These are phyloP conservation scores for Neotoxoptera formosana DNA, from an alignment of 1,140 invertebrate species.

Conservation along the genomic window DNA sequence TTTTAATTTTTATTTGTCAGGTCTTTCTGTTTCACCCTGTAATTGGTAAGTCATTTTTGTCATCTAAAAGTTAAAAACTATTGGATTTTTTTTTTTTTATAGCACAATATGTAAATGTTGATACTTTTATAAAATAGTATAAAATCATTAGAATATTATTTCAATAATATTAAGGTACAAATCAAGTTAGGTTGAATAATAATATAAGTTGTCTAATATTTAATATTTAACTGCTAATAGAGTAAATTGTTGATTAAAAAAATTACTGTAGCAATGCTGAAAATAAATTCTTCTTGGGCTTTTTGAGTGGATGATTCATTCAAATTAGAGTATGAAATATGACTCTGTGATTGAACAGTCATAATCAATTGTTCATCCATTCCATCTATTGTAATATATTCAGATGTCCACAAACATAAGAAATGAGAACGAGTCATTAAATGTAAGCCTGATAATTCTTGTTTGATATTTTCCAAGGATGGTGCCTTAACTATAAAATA, in stretches of 20 bases:
- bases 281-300: slow-evolving; percentile 37
- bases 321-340: slow-evolving; percentile 36
- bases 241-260: background rate
- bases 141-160: no score
- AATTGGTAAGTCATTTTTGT: no score
- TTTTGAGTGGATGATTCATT: background rate
- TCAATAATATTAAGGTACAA: no score
- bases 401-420: background rate
- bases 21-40: no score
- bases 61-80: background rate
- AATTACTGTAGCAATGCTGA: slow-evolving; percentile 49
- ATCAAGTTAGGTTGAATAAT: no score
- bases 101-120: no score
- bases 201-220: no score
- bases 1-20: no score
- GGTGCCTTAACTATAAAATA: background rate
- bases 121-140: no score
- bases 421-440: slow-evolving; percentile 43
- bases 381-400: slow-evolving; percentile 23
- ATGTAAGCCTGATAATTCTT: background rate
- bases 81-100: background rate
- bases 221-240: background rate
- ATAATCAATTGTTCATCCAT: slow-evolving; percentile 53
- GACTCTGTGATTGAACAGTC: slow-evolving; percentile 31
- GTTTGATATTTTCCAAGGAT: background rate